Evolutionary conservation across 2,797 vertebrate genomes (phyloP), one percentile per base, ranked within the genome.

Genomic region (Xiphorhynchus erythropygius): DNA sequence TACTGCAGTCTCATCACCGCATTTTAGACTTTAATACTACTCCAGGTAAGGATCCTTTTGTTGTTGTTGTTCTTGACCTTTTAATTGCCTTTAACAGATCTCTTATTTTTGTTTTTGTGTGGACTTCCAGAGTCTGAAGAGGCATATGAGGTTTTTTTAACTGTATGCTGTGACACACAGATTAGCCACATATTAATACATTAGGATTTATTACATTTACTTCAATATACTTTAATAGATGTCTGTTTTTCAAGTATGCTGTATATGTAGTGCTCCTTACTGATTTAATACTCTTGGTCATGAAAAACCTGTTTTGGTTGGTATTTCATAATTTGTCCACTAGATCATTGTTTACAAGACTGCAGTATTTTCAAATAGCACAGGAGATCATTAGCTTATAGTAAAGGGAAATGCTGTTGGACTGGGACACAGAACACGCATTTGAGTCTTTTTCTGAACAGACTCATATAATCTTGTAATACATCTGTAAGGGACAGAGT

Each of bases 1-100:
- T 99, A 28, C 95, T 99, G 86, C 99, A 99, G 97, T 99, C 99
- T 12, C 99, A 99, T 95, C 99, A 99, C 94, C 99, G 99, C 90
- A 99, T 99, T 95, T 98, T 99, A 57, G 99, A 99, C 97, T 99
- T 99, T 97, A 99, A 98, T 96, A 98, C 99, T 95, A 99, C 99
- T 86, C 99, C 99, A 64, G 99, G 99, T 99, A 97, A 97, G 98
- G 39, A 49, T 47, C 9, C 1, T 19, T 55, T 25, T 5, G 13
- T 50, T 50, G 6, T 68, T 52, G 18, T 37, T 65, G 1, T 27
- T 65, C 25, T 49, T 55, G 24, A 67, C 15, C 44, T 69, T 44
- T 25, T 24, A 33, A 44, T 63, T 89, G 75, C 32, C 23, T 89
- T 56, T 71, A 15, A 27, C 35, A 44, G 14, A 49, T 39, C 12